phyloP scores from a whole-genome alignment of 2,797 vertebrate species.

The Echeneis naucrates region DNA sequence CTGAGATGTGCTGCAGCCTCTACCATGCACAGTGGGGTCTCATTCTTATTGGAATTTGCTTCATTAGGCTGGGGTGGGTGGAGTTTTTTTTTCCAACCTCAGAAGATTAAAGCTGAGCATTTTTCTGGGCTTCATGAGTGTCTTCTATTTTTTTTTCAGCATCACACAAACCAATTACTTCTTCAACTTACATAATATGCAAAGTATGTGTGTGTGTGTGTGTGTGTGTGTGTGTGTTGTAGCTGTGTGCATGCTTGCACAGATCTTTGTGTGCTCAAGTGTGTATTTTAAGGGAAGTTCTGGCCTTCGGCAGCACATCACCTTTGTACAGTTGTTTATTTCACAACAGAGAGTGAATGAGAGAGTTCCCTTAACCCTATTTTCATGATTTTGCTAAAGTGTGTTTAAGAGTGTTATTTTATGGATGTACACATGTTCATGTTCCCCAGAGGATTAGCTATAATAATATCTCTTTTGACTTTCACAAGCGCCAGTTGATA shows the following conservation, averaged over 20 bases:
- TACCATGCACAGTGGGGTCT: slow-evolving; percentile 55
- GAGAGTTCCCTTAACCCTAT: background rate
- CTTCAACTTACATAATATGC: slow-evolving; percentile 34
- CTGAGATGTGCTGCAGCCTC: slow-evolving; percentile 69
- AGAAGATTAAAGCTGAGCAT: slow-evolving; percentile 50
- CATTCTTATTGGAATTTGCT: slow-evolving; percentile 51
- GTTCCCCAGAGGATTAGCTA: background rate
- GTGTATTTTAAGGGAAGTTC: slow-evolving; percentile 40
- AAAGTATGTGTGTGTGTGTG: slow-evolving; percentile 26
- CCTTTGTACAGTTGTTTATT: slow-evolving; percentile 44
- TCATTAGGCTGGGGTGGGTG: slow-evolving; percentile 51
- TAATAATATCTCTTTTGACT: background rate
- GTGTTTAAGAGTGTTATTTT: background rate
- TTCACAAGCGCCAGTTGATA: too few relatives aligned
- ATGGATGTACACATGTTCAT: background rate
- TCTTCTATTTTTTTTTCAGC: slow-evolving; percentile 35
- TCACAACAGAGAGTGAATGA: slow-evolving; percentile 19
- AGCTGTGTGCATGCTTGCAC: background rate
- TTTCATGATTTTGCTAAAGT: background rate
- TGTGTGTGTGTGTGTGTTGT: slow-evolving; percentile 14
- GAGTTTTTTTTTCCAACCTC: slow-evolving; percentile 30
- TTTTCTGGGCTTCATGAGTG: slow-evolving; percentile 37
- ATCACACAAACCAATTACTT: slow-evolving; percentile 28
- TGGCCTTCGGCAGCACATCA: slow-evolving; percentile 34
- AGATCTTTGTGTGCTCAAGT: slow-evolving; percentile 26